These are phyloP conservation scores for Drosophila pandora DNA, from an alignment of 1,140 invertebrate genomes.

Conservation along the genomic window DNA sequence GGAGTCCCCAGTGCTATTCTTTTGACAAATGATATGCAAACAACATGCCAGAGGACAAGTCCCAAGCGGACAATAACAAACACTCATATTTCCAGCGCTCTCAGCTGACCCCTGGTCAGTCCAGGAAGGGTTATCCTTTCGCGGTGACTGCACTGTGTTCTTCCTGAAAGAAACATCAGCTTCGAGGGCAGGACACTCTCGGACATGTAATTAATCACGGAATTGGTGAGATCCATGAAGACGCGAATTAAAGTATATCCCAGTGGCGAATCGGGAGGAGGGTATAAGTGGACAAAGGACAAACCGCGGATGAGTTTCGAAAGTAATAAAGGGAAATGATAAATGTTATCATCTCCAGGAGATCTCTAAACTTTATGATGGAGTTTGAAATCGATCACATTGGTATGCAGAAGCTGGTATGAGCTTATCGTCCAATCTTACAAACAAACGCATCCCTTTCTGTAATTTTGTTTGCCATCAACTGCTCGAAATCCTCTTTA, in stretches of 20 bases:
- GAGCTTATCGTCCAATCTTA: neutral
- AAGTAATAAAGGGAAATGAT: slow-evolving; percentile 18
- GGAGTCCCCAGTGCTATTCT: slow-evolving; percentile 13
- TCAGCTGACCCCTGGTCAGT: slow-evolving; percentile 61
- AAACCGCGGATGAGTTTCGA: slow-evolving; percentile 41
- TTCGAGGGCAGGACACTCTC: neutral
- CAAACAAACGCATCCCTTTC: neutral
- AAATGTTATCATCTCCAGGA: neutral
- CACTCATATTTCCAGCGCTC: slow-evolving; percentile 61
- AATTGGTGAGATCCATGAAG: slow-evolving; percentile 69
- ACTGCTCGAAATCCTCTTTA: slow-evolving; percentile 57
- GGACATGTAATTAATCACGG: slow-evolving; percentile 70
- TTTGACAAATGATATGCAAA: slow-evolving; percentile 71
- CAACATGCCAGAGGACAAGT: slow-evolving; percentile 54
- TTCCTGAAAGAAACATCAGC: slow-evolving; percentile 29
- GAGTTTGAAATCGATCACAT: neutral
- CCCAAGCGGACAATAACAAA: slow-evolving; percentile 65
- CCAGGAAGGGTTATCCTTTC: slow-evolving; percentile 58
- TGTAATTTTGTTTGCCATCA: slow-evolving; percentile 35
- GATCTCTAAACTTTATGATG: too few species aligned
- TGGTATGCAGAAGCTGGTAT: neutral
- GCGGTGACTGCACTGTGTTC: slow-evolving; percentile 56
- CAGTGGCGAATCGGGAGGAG: slow-evolving; percentile 9
- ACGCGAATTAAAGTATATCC: slow-evolving; percentile 56
- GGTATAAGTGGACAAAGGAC: slow-evolving; percentile 50